phyloP scores from a whole-genome alignment of 2,113 vertebrate species.

The Pedetes capensis region DNA sequence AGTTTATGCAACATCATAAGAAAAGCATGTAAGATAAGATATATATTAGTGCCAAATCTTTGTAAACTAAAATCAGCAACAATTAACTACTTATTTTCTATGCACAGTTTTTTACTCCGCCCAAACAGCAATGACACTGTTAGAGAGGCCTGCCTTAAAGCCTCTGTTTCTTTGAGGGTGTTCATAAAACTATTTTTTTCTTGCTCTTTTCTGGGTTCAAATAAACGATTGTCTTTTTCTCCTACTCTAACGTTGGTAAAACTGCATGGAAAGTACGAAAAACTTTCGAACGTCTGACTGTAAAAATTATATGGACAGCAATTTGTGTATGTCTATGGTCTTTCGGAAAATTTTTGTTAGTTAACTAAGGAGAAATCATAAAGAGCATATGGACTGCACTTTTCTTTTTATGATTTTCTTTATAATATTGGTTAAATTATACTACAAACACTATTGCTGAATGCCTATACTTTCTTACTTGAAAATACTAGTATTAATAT shows the following conservation, averaged over 20 bases:
- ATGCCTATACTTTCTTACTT: background rate
- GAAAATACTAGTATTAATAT: background rate
- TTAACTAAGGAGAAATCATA: background rate
- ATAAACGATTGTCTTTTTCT: background rate
- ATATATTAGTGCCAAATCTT: background rate
- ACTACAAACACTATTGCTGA: background rate
- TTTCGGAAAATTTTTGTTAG: slow-evolving; percentile 14
- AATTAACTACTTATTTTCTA: background rate
- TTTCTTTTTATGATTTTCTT: background rate
- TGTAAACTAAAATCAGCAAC: background rate
- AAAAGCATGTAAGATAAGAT: background rate
- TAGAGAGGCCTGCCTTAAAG: background rate
- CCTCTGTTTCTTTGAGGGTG: background rate
- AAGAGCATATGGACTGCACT: background rate
- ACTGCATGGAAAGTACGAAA: background rate
- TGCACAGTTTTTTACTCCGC: background rate
- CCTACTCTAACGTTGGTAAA: background rate
- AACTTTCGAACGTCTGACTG: background rate
- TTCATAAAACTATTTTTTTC: background rate
- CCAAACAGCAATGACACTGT: background rate
- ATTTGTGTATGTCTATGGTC: background rate
- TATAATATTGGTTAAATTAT: background rate
- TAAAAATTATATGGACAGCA: background rate
- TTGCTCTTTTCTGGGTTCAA: background rate
- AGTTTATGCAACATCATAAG: too few species aligned